These are phyloP conservation scores for Phycodurus eques DNA, from an alignment of 2,113 vertebrate species.

Conservation along the genomic window DNA sequence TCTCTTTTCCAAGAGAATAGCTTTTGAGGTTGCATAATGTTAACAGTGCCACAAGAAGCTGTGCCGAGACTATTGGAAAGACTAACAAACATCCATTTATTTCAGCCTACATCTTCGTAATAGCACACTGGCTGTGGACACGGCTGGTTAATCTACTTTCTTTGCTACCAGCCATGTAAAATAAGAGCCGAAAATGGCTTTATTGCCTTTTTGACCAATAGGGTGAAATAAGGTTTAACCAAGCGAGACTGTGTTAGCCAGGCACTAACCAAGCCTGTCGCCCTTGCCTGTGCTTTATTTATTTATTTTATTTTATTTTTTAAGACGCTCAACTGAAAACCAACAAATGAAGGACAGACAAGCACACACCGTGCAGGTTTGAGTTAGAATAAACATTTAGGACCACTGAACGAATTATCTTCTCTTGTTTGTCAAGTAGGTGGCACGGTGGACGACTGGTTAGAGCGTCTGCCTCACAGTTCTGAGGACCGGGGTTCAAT, in stretches of 20 bases:
- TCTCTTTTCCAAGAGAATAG: conserved; percentile 21
- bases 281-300: conserved; percentile 10
- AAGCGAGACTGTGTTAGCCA: conserved; percentile 18
- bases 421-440: conserved; percentile 39
- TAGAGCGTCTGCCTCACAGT: no score
- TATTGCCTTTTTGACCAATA: conserved; percentile 11
- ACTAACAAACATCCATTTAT: not conserved
- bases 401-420: conserved; percentile 44
- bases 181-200: conserved; percentile 10
- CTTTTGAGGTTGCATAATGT: conserved; percentile 15
- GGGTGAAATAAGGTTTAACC: conserved; percentile 30
- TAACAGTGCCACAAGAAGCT: conserved; percentile 6
- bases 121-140: not conserved
- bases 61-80: not conserved
- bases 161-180: conserved; percentile 11
- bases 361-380: conserved; percentile 28
- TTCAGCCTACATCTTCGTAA: not conserved
- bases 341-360: conserved; percentile 40
- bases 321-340: conserved; percentile 41
- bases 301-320: not conserved
- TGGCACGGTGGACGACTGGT: no score
- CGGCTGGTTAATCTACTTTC: not conserved
- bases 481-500: no score
- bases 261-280: conserved; percentile 14
- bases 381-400: conserved; percentile 42